Conservation (phyloP, 2,888 invertebrate genomes). For the Limulus polyphemus region DNA sequence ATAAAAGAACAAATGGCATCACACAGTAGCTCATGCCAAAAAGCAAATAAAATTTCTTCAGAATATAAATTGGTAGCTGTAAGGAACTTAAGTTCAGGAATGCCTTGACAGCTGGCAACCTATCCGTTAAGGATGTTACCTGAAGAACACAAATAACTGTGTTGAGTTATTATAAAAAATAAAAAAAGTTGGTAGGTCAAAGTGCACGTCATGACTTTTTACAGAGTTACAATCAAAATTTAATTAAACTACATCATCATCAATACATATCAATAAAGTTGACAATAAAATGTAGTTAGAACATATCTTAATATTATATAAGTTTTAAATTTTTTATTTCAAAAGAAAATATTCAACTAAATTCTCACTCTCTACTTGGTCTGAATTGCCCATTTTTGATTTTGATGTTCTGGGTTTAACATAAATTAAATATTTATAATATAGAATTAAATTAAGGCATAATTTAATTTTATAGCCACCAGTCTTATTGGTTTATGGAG, state of each 20-base stretch:
- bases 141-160: constrained; percentile 15
- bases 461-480: too few species aligned
- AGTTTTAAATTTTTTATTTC: too few species aligned
- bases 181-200: background rate
- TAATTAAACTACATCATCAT: background rate
- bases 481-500: too few species aligned
- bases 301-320: too few species aligned
- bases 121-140: constrained; percentile 24
- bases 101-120: constrained; percentile 14
- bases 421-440: too few species aligned
- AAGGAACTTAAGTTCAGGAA: constrained; percentile 12
- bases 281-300: background rate
- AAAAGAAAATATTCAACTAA: too few species aligned
- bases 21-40: constrained; percentile 35
- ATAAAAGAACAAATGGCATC: constrained; percentile 22
- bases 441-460: too few species aligned
- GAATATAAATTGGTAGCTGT: constrained; percentile 34
- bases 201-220: background rate
- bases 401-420: too few species aligned
- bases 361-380: too few species aligned
- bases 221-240: background rate
- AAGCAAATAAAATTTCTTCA: constrained; percentile 59
- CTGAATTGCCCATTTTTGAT: too few species aligned
- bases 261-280: background rate
- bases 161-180: background rate